A percentile compares a stretch with the other conserved stretches of the same genome.
Evolutionary conservation across 2,888 invertebrate genomes (phyloP).

Genomic region (Biston stratarius): DNA sequence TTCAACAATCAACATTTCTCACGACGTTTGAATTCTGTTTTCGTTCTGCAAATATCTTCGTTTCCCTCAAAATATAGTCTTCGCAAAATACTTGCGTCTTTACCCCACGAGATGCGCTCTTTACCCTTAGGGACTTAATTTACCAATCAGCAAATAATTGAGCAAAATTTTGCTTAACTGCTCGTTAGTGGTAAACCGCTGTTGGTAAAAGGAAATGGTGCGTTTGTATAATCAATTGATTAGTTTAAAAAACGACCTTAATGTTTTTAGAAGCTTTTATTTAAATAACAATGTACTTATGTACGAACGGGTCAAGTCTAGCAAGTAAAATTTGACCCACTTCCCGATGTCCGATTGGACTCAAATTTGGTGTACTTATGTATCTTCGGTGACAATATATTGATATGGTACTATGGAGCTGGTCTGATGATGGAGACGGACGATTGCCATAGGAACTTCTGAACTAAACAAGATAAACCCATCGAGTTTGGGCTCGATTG

Average conservation of each 20-base stretch:
- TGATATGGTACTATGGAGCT: no score
- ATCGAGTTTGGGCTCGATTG: no score
- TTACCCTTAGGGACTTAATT: conserved; percentile 36
- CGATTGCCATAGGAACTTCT: no score
- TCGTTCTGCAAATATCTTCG: background rate
- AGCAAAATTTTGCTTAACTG: conserved; percentile 28
- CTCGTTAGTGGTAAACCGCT: conserved; percentile 30
- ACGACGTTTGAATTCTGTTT: background rate
- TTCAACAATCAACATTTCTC: background rate
- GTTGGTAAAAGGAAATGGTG: conserved; percentile 20
- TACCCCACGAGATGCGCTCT: conserved; percentile 1
- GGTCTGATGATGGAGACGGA: no score
- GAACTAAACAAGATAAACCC: no score
- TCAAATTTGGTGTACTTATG: no score
- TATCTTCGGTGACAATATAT: no score
- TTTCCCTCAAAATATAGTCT: background rate
- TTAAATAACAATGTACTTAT: no score
- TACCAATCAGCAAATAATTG: conserved; percentile 45
- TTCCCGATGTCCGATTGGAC: no score
- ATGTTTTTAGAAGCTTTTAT: no score
- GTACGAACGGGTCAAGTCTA: no score
- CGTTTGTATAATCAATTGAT: conserved; percentile 17
- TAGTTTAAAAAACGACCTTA: conserved; percentile 20
- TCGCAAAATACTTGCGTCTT: conserved; percentile 10
- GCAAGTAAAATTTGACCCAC: no score